Evolutionary conservation across 2,888 invertebrate species (phyloP).

Genomic region (Archips xylosteana): DNA sequence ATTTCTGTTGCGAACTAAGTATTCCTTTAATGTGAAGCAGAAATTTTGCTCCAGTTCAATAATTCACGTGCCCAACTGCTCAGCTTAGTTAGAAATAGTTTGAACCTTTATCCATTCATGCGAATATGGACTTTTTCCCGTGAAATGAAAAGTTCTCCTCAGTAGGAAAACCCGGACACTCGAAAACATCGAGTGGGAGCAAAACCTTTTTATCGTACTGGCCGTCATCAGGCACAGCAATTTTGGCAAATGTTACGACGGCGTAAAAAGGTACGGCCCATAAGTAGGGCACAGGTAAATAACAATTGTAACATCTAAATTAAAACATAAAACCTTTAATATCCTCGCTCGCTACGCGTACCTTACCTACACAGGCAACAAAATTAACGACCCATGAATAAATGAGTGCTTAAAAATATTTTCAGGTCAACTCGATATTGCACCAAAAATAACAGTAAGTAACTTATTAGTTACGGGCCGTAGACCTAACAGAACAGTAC

Average conservation of each 20-base stretch:
- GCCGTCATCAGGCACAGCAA: constrained; percentile 23
- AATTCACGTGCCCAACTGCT: constrained; percentile 19
- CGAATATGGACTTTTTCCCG: constrained; percentile 22
- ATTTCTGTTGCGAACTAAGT: constrained; percentile 22
- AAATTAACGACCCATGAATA: constrained; percentile 25
- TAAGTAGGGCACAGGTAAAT: constrained; percentile 26
- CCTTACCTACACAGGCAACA: constrained; percentile 4
- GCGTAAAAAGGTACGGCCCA: constrained; percentile 28
- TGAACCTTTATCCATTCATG: constrained; percentile 32
- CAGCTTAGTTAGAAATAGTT: constrained; percentile 34
- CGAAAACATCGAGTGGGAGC: constrained; percentile 16
- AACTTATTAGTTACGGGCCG: not conserved
- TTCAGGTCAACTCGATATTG: constrained; percentile 8
- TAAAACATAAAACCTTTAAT: constrained; percentile 29
- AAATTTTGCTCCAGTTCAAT: constrained; percentile 30
- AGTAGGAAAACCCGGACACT: constrained; percentile 13
- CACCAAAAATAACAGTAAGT: not conserved
- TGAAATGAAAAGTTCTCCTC: constrained; percentile 29
- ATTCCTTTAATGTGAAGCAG: constrained; percentile 25
- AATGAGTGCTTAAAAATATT: constrained; percentile 13
- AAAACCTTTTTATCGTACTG: constrained; percentile 34
- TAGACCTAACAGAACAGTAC: too few species aligned
- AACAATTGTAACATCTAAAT: constrained; percentile 32
- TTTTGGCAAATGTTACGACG: constrained; percentile 37
- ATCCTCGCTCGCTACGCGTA: constrained; percentile 1